Evolutionary conservation across 2,888 invertebrate species (phyloP).

Genomic region (Mimas tiliae): DNA sequence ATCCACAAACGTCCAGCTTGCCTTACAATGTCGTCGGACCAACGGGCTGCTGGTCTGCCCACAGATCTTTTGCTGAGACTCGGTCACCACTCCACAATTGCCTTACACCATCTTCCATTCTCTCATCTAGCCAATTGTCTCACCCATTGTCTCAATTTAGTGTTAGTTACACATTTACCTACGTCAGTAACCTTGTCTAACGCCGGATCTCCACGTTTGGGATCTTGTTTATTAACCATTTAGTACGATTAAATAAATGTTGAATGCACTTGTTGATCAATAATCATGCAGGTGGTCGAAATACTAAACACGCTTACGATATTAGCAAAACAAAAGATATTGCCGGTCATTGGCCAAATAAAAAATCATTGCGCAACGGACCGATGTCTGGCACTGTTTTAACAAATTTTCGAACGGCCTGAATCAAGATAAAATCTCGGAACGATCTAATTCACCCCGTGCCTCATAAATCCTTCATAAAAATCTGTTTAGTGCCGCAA

Average conservation of each 20-base stretch:
- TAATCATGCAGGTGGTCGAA: slow-evolving; percentile 22
- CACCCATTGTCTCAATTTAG: no score
- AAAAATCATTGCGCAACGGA: slow-evolving; percentile 18
- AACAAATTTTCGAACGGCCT: slow-evolving; percentile 41
- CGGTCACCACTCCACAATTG: no score
- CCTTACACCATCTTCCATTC: no score
- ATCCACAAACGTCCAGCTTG: no score
- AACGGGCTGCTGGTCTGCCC: no score
- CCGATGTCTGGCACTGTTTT: slow-evolving; percentile 40
- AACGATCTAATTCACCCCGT: slow-evolving; percentile 48
- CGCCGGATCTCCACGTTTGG: no score
- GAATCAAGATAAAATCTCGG: slow-evolving; percentile 48
- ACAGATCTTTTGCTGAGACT: no score
- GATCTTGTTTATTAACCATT: no score
- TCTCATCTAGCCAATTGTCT: no score
- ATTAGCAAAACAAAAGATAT: slow-evolving; percentile 29
- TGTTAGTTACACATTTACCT: no score
- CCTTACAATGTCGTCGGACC: no score
- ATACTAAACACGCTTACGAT: slow-evolving; percentile 1
- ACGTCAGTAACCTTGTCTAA: no score
- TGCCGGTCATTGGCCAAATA: slow-evolving; percentile 24
- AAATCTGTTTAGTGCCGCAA: slow-evolving; percentile 75
- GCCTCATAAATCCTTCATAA: slow-evolving; percentile 66
- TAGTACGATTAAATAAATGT: slow-evolving; percentile 30
- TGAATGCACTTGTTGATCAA: slow-evolving; percentile 31